Evolutionary conservation across 1,140 invertebrate species (phyloP).

Genomic region (Theocolax elegans): DNA sequence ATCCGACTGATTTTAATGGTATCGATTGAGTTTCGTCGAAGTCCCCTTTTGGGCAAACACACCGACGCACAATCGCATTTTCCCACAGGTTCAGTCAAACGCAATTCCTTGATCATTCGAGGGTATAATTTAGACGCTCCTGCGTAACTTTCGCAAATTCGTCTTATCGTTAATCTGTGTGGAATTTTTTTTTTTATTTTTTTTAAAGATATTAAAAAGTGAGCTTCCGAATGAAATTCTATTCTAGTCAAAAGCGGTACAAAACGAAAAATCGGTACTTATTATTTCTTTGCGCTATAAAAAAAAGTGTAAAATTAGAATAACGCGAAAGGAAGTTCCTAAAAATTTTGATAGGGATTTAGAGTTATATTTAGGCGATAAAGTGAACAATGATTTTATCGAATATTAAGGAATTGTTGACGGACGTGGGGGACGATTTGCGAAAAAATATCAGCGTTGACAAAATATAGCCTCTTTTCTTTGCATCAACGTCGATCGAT

Average conservation of each 20-base stretch:
- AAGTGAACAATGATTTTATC: constrained; percentile 11
- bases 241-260: constrained; percentile 68
- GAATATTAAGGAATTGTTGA: constrained; percentile 40
- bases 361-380: background rate
- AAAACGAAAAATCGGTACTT: constrained; percentile 66
- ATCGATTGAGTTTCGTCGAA: constrained; percentile 66
- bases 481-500: constrained; percentile 57
- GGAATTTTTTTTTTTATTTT: background rate
- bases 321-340: constrained; percentile 22
- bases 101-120: constrained; percentile 19
- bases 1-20: constrained; percentile 54
- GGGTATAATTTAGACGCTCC: too few relatives aligned
- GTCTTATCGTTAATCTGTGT: background rate
- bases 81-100: constrained; percentile 48
- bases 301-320: constrained; percentile 20
- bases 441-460: constrained; percentile 64
- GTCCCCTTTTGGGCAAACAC: constrained; percentile 68
- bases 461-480: constrained; percentile 68
- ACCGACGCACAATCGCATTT: constrained; percentile 61
- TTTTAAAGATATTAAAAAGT: constrained; percentile 5
- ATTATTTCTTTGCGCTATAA: constrained; percentile 48
- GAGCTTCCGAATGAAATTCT: constrained; percentile 58
- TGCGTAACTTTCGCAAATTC: too few relatives aligned
- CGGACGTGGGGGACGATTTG: constrained; percentile 53
- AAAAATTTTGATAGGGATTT: constrained; percentile 20